These are phyloP conservation scores for Dicaeum eximium DNA, from an alignment of 2,113 vertebrate genomes.

Conservation along the genomic window DNA sequence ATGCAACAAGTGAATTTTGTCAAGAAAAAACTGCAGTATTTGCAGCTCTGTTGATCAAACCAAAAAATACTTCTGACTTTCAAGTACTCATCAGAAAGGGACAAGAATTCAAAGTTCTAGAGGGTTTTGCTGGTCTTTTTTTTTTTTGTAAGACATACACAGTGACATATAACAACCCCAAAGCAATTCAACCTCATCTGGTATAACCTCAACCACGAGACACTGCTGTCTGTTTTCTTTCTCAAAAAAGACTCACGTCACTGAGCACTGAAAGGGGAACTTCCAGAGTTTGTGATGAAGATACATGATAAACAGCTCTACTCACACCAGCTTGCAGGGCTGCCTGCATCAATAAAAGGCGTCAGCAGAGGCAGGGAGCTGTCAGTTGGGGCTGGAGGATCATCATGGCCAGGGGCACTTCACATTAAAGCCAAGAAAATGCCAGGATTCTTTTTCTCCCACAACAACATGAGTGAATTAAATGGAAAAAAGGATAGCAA, in stretches of 20 bases:
- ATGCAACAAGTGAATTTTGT: not conserved
- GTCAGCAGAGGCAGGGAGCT: not conserved
- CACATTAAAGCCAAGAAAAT: constrained; percentile 35
- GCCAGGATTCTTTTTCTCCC: constrained; percentile 71
- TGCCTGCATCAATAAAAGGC: constrained; percentile 74
- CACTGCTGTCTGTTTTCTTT: constrained; percentile 56
- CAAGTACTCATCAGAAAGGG: not conserved
- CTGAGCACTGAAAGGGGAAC: constrained; percentile 64
- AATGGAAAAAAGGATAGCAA: constrained; percentile 55
- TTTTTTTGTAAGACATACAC: not conserved
- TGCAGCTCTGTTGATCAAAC: not conserved
- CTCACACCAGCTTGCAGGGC: constrained; percentile 32
- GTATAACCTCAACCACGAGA: constrained; percentile 67
- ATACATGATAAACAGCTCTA: constrained; percentile 67
- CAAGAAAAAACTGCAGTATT: not conserved
- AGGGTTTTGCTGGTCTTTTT: not conserved
- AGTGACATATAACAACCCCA: constrained; percentile 10
- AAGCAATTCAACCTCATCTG: constrained; percentile 50
- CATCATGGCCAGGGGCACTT: not conserved
- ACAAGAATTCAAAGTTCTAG: not conserved
- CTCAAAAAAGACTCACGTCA: constrained; percentile 69
- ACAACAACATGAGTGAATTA: constrained; percentile 55
- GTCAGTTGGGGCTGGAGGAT: constrained; percentile 60
- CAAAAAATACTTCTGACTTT: not conserved
- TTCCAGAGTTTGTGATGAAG: constrained; percentile 70